Evolutionary conservation across 2,888 invertebrate species (phyloP), one percentile per base, ranked within the genome.

Genomic region (Rosalia funebris): DNA sequence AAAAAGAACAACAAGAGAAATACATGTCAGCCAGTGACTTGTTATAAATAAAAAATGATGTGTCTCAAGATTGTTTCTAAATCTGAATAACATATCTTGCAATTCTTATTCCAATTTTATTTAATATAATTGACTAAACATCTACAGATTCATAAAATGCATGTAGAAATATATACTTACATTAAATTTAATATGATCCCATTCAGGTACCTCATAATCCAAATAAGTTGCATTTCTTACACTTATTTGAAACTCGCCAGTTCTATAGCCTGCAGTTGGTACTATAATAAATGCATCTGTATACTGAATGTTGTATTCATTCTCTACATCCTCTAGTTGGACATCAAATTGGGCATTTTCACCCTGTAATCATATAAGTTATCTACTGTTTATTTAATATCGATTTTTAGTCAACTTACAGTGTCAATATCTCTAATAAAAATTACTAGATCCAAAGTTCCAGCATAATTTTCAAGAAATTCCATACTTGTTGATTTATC

Each of bases 251-350:
- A 89, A 88, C 41, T 80, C 79, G 61, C 85, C 85, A 1, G 79
- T 73, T 74, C 88, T 87, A 76, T 89, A 89, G 10, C 88, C 89
- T 1, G 82, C 81, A 20, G 77, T 79, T 0, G 89, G 89, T 14
- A 88, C 84, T 10, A 89, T 80, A 71, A 84, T 80, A 78, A 89
- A 89, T 0, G 88, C 87, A 0, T 79, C 75, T 1, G 83, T 70
- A 66, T 79, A 82, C 3, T 72, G 63, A 19, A 72, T 15, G 61
- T 54, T 19, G 36, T 42, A 44, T 11, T 12, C 45, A n/a, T 34
- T 34, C n/a, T 58, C 50, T 11, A 53, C 15, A 11, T 66, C 58
- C 19, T 48, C 52, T 57, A 68, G 66, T 71, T 11, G 63, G 39
- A 65, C 11, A 70, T 75, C 1, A 87, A 85, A 20, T 72, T 77